phyloP scores from a whole-genome alignment of 2,888 invertebrate genomes.

The Pristionchus maxplancki region DNA sequence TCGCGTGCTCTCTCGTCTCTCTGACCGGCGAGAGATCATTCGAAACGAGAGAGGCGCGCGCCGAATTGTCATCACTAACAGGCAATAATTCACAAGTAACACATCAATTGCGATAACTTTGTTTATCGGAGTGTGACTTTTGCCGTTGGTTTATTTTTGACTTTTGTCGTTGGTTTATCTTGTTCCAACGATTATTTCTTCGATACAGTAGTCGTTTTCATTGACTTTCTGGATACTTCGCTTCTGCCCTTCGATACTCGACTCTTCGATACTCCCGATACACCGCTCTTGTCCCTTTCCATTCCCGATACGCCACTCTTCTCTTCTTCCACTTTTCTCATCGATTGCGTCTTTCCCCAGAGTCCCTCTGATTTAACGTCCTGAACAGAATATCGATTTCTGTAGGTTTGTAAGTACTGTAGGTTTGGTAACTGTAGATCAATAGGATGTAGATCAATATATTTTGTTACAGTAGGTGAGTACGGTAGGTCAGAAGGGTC shows the following conservation, averaged over 20 bases:
- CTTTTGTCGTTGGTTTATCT: background rate
- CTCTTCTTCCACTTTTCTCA: background rate
- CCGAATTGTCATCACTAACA: no score
- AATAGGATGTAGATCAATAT: background rate
- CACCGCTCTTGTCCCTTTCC: no score
- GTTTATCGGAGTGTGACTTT: background rate
- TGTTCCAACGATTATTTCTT: background rate
- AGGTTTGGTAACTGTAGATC: background rate
- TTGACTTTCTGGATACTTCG: no score
- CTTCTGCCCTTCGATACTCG: no score
- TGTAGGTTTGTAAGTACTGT: no score
- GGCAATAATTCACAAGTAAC: no score
- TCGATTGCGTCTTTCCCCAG: background rate
- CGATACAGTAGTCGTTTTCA: background rate
- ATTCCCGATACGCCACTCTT: background rate
- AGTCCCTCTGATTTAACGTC: background rate
- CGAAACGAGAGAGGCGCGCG: no score
- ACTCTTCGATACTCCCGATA: no score
- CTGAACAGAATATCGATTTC: background rate
- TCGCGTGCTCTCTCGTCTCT: no score
- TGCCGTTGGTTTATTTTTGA: background rate
- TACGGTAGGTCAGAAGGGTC: background rate
- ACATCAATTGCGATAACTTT: background rate
- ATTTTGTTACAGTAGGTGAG: background rate
- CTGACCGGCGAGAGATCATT: no score